Evolutionary conservation across 2,113 vertebrate genomes (phyloP), one percentile per base, ranked within the genome.

Genomic region (Phocoena sinus): DNA sequence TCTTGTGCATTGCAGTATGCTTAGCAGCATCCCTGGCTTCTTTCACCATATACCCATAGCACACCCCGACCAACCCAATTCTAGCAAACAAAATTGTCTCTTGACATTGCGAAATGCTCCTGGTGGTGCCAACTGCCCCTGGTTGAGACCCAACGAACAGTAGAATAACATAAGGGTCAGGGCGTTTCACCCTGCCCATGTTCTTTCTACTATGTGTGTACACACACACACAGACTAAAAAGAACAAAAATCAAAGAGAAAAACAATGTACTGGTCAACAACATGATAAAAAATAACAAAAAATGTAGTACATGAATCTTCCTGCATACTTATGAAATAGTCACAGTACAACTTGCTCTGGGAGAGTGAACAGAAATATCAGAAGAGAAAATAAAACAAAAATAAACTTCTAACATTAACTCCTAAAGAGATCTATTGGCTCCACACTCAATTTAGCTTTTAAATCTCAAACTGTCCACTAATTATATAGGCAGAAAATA

Each of bases 181-280:
- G 20, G 11, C 25, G 20, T 31, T 74, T n/a, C 56, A 6, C 2
- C 4, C 21, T 28, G 7, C 7, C 20, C 3, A 21, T 9, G 4
- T 50, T 38, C 12, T 44, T 79, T 62, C 15, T 63, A 50, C 8
- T 1, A 2, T 28, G 8, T 50, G 1, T 36, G 18, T 50, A 47
- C 2, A 3, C 3, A 36, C 33, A 62, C 8, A 87, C 4, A 20
- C 0, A 53, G 0, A 38, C 1, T 15, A 31, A 62, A 93, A 68
- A 53, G 15, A 53, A 82, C 1, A 31, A 65, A 76, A 25, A 33
- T 20, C 56, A 53, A 67, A 60, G 20, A 47, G 20, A 65, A 33
- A 3, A 44, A 79, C 1, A 28, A 6, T 28, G 14, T 33, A 68
- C 38, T 31, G 14, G 4, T 47, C 56, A 63, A 15, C 8, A 70